Evolutionary conservation across 2,888 invertebrate species (phyloP), one percentile per base, ranked within the genome.

Genomic region (Pomacea canaliculata): DNA sequence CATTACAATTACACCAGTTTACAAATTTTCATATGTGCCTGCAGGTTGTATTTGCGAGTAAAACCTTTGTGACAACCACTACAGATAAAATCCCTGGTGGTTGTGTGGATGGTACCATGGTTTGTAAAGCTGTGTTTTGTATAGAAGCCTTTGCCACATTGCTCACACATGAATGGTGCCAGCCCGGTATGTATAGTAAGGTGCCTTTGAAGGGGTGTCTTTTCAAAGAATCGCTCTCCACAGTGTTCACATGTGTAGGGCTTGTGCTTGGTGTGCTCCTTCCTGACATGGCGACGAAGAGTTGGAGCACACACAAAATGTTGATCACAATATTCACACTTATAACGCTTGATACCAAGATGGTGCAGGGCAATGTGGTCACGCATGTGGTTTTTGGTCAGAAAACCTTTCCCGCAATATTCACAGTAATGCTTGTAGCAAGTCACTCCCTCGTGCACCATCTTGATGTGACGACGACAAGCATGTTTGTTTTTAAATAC

Each of bases 281-380:
- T 77, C 9, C 77, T 62, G 27, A 73, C 70, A 62, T 77, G 77
- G 13, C 77, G 70, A 7, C 73, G 27, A 37, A 77, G 49, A 18
- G 77, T 77, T n/a, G 77, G 77, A 1, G 51, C 63, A 59, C 77
- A 77, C 19, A 77, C 77, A 67, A 77, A 77, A 60, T 74, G 74
- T 60, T 77, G 70, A 23, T 67, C 59, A 66, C 77, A 77, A 49
- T 73, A 73, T 16, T 70, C 73, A 27, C 77, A 77, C n/a, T 66
- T 70, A 66, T 77, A 73, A n/a, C 73, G 77, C 60, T 77, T 77
- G 66, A 73, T 73, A 8, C 73, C 73, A 37, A 74, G 59, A 62
- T 77, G 77, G n/a, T 74, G 73, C 27, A 73, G 73, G 18, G 77
- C 77, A n/a, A 77, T 73, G 67, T 77, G 77, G 62, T 77, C 77